phyloP scores from a whole-genome alignment of 2,113 vertebrate genomes.

The Fulica atra region DNA sequence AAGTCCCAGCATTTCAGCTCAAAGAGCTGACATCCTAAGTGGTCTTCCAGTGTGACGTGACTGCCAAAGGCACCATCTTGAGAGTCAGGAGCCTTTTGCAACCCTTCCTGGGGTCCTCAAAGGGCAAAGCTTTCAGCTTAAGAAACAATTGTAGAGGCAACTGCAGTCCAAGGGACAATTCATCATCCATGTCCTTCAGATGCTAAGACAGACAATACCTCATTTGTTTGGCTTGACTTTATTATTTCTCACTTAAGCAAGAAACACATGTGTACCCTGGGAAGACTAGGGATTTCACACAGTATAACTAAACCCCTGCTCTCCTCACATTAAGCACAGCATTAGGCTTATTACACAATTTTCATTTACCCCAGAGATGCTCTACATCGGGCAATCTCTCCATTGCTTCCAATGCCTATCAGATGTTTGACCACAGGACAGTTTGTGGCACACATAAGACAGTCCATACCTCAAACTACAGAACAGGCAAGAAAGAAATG shows the following conservation, averaged over 20 bases:
- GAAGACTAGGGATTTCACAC: neutral
- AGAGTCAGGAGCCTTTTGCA: neutral
- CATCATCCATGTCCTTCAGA: neutral
- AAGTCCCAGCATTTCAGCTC: neutral
- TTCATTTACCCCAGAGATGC: neutral
- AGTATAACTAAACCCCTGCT: neutral
- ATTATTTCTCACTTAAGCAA: neutral
- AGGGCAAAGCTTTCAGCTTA: neutral
- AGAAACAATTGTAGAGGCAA: neutral
- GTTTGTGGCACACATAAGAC: neutral
- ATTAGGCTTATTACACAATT: fast-evolving
- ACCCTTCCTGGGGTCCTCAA: neutral
- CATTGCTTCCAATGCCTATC: neutral
- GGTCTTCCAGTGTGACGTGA: neutral
- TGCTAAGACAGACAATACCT: neutral
- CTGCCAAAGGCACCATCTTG: neutral
- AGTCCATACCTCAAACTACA: neutral
- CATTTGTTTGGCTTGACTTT: neutral
- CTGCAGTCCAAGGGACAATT: neutral
- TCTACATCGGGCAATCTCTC: neutral
- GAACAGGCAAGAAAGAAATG: neutral
- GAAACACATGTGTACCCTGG: neutral
- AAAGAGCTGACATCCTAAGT: neutral
- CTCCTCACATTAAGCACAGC: neutral
- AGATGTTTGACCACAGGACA: neutral